phyloP scores from a whole-genome alignment of 1,140 invertebrate genomes.

The Caenorhabditis briggsae region DNA sequence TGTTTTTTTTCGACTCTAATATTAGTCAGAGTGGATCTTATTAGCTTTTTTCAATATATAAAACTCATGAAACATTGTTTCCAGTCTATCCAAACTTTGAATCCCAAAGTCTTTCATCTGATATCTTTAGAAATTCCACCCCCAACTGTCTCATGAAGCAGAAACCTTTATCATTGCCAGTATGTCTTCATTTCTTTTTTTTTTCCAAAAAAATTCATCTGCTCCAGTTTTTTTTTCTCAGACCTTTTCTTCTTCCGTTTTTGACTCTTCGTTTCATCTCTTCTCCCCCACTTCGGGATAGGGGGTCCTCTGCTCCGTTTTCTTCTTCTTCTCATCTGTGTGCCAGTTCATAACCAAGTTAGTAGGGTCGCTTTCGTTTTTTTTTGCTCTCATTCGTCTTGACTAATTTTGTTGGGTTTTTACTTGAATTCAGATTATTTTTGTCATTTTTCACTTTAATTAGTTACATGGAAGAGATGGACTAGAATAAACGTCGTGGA shows the following conservation, averaged over 20 bases:
- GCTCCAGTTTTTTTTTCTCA: background rate
- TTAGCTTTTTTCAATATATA: too few species aligned
- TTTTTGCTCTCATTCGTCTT: constrained; percentile 9
- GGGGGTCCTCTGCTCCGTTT: background rate
- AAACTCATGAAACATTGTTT: too few species aligned
- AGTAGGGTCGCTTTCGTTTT: background rate
- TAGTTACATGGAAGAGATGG: background rate
- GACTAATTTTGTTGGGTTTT: constrained; percentile 33
- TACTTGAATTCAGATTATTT: constrained; percentile 14
- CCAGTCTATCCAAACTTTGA: too few species aligned
- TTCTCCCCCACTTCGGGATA: background rate
- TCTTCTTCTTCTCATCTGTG: constrained; percentile 39
- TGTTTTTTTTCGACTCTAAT: too few species aligned
- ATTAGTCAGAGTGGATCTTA: too few species aligned
- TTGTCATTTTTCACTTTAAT: background rate
- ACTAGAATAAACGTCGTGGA: background rate
- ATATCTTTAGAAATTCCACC: background rate
- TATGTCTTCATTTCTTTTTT: constrained; percentile 2
- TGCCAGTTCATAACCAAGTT: constrained; percentile 43
- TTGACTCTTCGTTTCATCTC: constrained; percentile 46
- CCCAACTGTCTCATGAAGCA: too few species aligned
- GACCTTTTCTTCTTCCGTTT: constrained; percentile 35
- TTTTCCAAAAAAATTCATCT: background rate
- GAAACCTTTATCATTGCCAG: background rate
- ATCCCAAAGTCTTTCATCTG: background rate